Evolutionary conservation across 64 coral and sea anemone genomes (phyloP).

Genomic region (Cladopsammia gracilis): DNA sequence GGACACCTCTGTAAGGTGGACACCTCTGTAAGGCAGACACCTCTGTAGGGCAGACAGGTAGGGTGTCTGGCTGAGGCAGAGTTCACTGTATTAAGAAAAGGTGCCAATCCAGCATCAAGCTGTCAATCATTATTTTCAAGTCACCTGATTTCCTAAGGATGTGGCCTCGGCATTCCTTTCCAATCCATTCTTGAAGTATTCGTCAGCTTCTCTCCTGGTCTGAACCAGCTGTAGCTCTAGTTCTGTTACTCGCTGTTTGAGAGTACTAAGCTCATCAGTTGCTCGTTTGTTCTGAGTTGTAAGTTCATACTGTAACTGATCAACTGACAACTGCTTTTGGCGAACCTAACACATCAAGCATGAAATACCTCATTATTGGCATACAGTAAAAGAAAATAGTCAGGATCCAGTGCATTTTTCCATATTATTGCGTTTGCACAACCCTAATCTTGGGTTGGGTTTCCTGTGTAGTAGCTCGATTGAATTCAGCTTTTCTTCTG

Average conservation of each 20-base stretch:
- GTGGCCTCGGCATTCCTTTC: slow-evolving; percentile 94
- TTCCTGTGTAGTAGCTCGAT: no score
- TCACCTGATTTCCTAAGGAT: slow-evolving; percentile 91
- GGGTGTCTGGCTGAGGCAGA: no score
- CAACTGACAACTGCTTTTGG: slow-evolving; percentile 85
- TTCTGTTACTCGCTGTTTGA: slow-evolving; percentile 67
- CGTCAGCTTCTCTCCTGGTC: slow-evolving; percentile 90
- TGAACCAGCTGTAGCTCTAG: slow-evolving; percentile 91
- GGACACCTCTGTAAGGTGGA: no score
- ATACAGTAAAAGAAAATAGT: background rate
- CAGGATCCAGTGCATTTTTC: background rate
- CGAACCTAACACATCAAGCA: slow-evolving; percentile 67
- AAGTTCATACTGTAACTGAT: slow-evolving; percentile 85
- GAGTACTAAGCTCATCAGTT: slow-evolving; percentile 66
- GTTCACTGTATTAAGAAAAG: no score
- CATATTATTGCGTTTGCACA: background rate
- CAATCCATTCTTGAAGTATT: slow-evolving; percentile 91
- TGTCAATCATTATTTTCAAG: no score
- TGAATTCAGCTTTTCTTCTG: no score
- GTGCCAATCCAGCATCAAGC: no score
- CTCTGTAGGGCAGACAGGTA: no score
- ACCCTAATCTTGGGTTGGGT: no score
- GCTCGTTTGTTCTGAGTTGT: slow-evolving; percentile 72
- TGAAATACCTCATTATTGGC: background rate
- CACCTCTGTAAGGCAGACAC: no score